A percentile compares a stretch with the other conserved stretches of the same genome.
phyloP scores from a whole-genome alignment of 2,113 vertebrate genomes.

The Myrmecophaga tridactyla region DNA sequence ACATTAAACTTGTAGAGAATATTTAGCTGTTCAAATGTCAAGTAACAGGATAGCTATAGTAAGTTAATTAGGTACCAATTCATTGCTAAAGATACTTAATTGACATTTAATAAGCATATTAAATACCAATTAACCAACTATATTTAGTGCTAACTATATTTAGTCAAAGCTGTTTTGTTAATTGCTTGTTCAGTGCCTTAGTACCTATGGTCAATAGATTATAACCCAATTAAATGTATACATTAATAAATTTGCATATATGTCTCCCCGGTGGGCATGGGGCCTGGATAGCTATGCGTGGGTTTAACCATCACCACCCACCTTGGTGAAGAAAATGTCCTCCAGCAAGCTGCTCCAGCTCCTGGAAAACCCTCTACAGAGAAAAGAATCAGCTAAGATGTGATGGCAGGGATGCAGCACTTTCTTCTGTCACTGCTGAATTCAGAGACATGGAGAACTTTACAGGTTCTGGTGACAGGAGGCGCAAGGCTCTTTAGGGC shows the following conservation, averaged over 20 bases:
- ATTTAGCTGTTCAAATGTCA: conserved; percentile 81
- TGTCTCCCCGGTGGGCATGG: conserved; percentile 52
- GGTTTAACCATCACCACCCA: conserved; percentile 43
- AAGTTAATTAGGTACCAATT: conserved; percentile 83
- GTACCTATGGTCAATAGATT: conserved; percentile 79
- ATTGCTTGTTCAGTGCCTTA: conserved; percentile 72
- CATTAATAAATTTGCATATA: conserved; percentile 67
- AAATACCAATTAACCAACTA: conserved; percentile 81
- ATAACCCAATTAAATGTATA: conserved; percentile 77
- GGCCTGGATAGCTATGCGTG: not conserved
- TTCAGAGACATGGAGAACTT: not conserved
- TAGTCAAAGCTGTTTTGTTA: conserved; percentile 79
- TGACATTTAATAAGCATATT: conserved; percentile 83
- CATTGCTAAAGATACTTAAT: conserved; percentile 81
- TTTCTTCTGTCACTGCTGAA: conserved; percentile 16
- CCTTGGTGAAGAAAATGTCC: not conserved
- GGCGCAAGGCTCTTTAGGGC: not conserved
- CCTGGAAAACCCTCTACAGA: not conserved
- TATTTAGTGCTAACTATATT: conserved; percentile 81
- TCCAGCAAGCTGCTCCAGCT: not conserved
- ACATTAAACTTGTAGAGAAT: conserved; percentile 84
- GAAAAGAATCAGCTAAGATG: not conserved
- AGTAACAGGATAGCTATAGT: conserved; percentile 80
- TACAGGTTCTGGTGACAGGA: not conserved
- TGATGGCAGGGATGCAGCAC: not conserved